Evolutionary conservation across 1,140 invertebrate species (phyloP), one percentile per base, ranked within the genome.

Genomic region (Trichonephila inaurata): DNA sequence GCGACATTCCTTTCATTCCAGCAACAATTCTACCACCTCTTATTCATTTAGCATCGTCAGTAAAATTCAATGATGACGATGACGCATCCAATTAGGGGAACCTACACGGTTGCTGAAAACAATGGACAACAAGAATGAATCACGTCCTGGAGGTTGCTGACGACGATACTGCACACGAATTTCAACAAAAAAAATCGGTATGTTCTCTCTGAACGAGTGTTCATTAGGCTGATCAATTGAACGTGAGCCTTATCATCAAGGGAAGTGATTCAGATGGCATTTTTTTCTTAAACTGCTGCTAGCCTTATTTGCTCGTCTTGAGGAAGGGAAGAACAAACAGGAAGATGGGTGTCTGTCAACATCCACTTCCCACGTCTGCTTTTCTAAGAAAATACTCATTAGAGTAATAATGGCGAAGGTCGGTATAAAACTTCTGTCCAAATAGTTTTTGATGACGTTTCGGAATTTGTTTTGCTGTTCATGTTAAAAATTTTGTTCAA

Each of bases 71-170:
- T 85, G 82, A 85, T 83, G 81, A 83, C 44, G 58, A 24, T 85
- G 82, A 85, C 21, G 44, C 82, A 85, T 85, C 58, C 82, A 85
- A 60, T 85, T 85, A 58, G 82, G n/a, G 82, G 60, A 85, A 85
- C 44, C 44, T 85, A 60, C 58, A 60, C 82, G 28, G 14, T 58
- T 58, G 82, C 58, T 60, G 82, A 61, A 85, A 85, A 85, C 82
- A 85, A 85, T 85, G 28, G 58, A 85, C 44, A 60, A 85, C 82
- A 21, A 14, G 44, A 85, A 61, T 85, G 82, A 85, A 85, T 85
- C 82, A 85, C 58, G 82, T 21, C 21, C 44, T 85, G 44, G 58
- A 60, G 19, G 21, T 83, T 83, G 81, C n/a, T 83, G 81, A 58
- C 1, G 66, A 51, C 51, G 51, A 51, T 51, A 51, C 51, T 33